Evolutionary conservation across 2,113 vertebrate species (phyloP), one percentile per base, ranked within the genome.

Genomic region (Hyperopisus bebe): DNA sequence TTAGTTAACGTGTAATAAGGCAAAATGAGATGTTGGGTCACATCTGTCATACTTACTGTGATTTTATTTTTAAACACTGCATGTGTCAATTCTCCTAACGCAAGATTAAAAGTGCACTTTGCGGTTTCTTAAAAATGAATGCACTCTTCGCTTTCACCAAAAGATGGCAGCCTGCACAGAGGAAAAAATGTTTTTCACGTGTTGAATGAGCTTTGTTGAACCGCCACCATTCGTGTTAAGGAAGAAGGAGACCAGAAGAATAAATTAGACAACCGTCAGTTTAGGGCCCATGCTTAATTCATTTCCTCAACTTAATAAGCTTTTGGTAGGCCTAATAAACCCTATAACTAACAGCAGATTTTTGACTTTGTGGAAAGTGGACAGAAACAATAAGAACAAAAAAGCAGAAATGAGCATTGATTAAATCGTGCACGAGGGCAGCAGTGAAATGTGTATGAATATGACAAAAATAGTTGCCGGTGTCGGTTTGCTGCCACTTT

Each of bases 401-500:
- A 77, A 80, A 80, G 15, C 35, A 77, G 35, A 39, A 77, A 77
- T 39, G 4, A 66, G 11, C 27, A 2, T 66, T 66, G n/a, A 66
- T 66, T 3, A 66, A 66, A 66, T 66, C n/a, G 62, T 27, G 87
- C 27, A 42, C 27, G 31, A 62, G 80, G 80, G 90, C 55, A n/a
- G 21, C 55, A 62, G 90, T 91, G 92, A 95, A 93, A 92, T 31
- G 31, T 15, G 31, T 77, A 35, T 39, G 70, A 77, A 77, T 77
- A 15, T 77, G 31, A 5, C 31, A 77, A 77, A 77, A 96, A 92
- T 96, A 93, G 96, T 96, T 96, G 96, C 96, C 96, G 95, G 96
- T 96, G 96, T 91, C 89, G 94, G 94, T 92, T 89, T 92, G 93
- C 94, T 94, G 95, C 95, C 95, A 95, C 96, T 95, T 95, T 95